Conservation (phyloP, 2,888 invertebrate genomes). For the Tinea pellionella region DNA sequence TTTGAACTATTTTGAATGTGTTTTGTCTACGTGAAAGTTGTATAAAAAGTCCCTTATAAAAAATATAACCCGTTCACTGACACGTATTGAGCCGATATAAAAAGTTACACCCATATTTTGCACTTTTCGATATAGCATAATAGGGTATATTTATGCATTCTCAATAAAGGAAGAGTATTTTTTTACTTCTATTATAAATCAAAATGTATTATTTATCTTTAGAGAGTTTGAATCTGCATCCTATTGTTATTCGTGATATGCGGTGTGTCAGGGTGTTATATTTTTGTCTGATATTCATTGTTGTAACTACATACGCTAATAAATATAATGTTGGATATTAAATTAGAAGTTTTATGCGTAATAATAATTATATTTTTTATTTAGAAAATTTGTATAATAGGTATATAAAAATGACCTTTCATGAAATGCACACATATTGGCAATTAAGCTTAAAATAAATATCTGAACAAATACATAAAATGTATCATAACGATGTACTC, state of each 20-base stretch:
- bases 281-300: constrained; percentile 31
- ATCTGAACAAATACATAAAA: too few relatives aligned
- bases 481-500: too few relatives aligned
- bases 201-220: constrained; percentile 71
- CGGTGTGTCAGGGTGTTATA: constrained; percentile 68
- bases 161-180: constrained; percentile 68
- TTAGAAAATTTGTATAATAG: too few relatives aligned
- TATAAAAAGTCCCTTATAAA: constrained; percentile 52
- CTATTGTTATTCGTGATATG: constrained; percentile 65
- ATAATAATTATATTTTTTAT: too few relatives aligned
- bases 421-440: too few relatives aligned
- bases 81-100: constrained; percentile 58
- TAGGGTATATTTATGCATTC: constrained; percentile 69
- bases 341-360: neutral
- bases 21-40: constrained; percentile 29
- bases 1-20: constrained; percentile 66
- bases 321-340: neutral
- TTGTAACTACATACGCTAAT: neutral
- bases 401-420: too few relatives aligned
- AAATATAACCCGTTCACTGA: constrained; percentile 59
- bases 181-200: constrained; percentile 68
- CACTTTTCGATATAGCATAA: constrained; percentile 66
- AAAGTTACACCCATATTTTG: constrained; percentile 70
- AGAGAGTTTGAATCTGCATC: constrained; percentile 67
- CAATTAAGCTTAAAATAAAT: too few relatives aligned